phyloP scores from a whole-genome alignment of 1,140 invertebrate species.

The Cydia fagiglandana region DNA sequence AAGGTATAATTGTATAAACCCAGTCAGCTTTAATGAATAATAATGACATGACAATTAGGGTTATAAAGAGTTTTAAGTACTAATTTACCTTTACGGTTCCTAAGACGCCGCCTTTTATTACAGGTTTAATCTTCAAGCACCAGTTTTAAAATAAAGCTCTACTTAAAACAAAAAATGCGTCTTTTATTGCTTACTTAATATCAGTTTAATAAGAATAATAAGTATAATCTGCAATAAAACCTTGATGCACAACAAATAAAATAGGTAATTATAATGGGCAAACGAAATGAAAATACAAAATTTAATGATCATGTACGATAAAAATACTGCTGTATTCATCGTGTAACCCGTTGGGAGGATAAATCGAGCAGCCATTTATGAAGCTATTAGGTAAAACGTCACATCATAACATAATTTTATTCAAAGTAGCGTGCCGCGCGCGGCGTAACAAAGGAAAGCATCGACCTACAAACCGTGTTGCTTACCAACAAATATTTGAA shows the following conservation, averaged over 20 bases:
- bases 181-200: no score
- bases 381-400: constrained; percentile 28
- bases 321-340: background rate
- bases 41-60: background rate
- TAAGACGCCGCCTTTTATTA: constrained; percentile 3
- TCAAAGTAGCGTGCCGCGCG: constrained; percentile 17
- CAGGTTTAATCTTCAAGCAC: no score
- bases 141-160: no score
- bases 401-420: constrained; percentile 27
- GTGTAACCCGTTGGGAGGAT: background rate
- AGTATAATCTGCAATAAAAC: no score
- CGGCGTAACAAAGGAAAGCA: constrained; percentile 30
- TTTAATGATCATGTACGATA: background rate
- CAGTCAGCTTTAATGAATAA: background rate
- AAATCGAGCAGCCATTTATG: constrained; percentile 15
- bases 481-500: constrained; percentile 30
- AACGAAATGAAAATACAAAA: background rate
- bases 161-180: no score
- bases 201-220: no score
- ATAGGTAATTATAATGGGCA: background rate
- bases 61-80: background rate
- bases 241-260: no score
- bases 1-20: background rate
- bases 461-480: constrained; percentile 18
- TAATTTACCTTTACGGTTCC: background rate